Evolutionary conservation across 2,797 vertebrate species (phyloP).

Genomic region (Tragopan temminckii): DNA sequence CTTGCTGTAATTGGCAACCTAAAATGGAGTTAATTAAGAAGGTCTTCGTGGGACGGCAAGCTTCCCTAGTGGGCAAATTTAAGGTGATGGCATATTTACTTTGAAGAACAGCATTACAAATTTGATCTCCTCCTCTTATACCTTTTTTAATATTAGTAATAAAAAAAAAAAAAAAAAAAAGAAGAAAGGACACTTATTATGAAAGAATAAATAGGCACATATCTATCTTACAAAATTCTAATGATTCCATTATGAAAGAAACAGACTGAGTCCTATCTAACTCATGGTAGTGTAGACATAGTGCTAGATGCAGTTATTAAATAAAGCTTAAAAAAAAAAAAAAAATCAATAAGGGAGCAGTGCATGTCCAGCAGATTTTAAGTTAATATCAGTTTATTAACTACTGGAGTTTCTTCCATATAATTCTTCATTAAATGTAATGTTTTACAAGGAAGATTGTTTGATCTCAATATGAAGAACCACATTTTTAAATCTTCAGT

Average conservation of each 20-base stretch:
- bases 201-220: not conserved
- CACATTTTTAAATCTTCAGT: slow-evolving; percentile 15
- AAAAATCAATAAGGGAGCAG: not conserved
- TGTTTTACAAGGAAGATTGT: slow-evolving; percentile 21
- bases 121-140: not conserved
- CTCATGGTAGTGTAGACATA: not conserved
- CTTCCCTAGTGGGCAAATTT: not conserved
- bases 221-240: not conserved
- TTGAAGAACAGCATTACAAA: not conserved
- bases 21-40: slow-evolving; percentile 35
- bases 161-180: rapidly evolving
- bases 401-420: not conserved
- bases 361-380: not conserved
- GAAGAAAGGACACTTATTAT: not conserved
- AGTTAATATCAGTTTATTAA: not conserved
- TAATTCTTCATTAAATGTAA: not conserved
- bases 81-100: not conserved
- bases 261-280: not conserved
- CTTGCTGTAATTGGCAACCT: not conserved
- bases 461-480: slow-evolving; percentile 29
- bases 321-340: not conserved
- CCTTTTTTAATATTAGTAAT: rapidly evolving
- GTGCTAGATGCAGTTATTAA: not conserved
- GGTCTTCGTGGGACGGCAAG: not conserved
- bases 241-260: not conserved